A percentile compares a stretch with the other conserved stretches of the same genome.
These are phyloP conservation scores for Leucophenga montana DNA, from an alignment of 2,888 invertebrate genomes.

Conservation along the genomic window DNA sequence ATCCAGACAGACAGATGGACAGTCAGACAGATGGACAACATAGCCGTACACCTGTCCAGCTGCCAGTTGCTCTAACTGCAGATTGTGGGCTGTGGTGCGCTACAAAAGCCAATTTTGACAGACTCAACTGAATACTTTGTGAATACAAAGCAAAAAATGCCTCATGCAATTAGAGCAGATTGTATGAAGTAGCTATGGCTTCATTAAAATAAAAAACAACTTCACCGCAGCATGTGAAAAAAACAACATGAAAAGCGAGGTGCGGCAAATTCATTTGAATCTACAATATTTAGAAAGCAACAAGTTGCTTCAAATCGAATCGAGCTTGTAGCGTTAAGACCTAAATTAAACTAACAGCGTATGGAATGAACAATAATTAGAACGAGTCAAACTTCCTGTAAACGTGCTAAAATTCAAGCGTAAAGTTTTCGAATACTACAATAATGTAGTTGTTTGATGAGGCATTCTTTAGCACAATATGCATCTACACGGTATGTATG, in stretches of 20 bases:
- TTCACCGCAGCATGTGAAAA: slow-evolving; percentile 1
- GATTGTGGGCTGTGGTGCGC: not conserved
- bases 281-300: slow-evolving; percentile 50
- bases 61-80: not conserved
- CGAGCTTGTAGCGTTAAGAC: not conserved
- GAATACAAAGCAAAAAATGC: slow-evolving; percentile 39
- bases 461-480: too few relatives aligned
- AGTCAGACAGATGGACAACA: too few relatives aligned
- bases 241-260: slow-evolving; percentile 19
- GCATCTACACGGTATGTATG: too few relatives aligned
- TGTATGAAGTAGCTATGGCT: slow-evolving; percentile 36
- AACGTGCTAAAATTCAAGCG: slow-evolving; percentile 12
- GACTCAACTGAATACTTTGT: not conserved
- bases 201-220: slow-evolving; percentile 27
- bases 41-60: not conserved
- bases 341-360: not conserved
- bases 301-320: slow-evolving; percentile 19
- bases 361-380: slow-evolving; percentile 40
- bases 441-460: too few relatives aligned
- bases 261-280: slow-evolving; percentile 27
- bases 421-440: not conserved
- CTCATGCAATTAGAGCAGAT: not conserved
- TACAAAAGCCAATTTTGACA: not conserved
- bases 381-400: slow-evolving; percentile 42
- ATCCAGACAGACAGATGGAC: too few relatives aligned